These are phyloP conservation scores for Rambutsinella grinnellia DNA, from an alignment of 2,888 invertebrate species.

Conservation along the genomic window DNA sequence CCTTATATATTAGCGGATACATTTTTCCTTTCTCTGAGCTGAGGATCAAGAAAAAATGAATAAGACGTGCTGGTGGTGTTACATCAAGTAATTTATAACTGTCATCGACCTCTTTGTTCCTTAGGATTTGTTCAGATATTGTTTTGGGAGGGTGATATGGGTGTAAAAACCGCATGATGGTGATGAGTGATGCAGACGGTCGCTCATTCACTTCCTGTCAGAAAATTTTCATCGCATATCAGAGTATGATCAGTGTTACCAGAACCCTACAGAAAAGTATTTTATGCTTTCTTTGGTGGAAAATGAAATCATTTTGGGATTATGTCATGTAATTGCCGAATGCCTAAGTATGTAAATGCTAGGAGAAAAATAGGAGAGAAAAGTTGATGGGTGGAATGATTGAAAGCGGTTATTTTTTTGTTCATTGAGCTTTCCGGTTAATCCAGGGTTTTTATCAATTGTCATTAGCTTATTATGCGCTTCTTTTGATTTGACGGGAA, in stretches of 20 bases:
- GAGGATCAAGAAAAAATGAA: conserved; percentile 3
- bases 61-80: background rate
- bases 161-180: conserved; percentile 24
- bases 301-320: too few relatives aligned
- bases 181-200: conserved; percentile 16
- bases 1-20: background rate
- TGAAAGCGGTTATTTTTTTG: too few relatives aligned
- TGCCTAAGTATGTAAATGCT: too few relatives aligned
- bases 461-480: conserved; percentile 52
- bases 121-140: background rate
- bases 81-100: conserved; percentile 36
- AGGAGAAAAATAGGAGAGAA: too few relatives aligned
- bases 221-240: too few relatives aligned
- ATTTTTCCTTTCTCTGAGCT: too few relatives aligned
- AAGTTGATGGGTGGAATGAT: too few relatives aligned
- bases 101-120: conserved; percentile 42
- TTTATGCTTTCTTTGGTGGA: too few relatives aligned
- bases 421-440: conserved; percentile 23
- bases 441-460: conserved; percentile 52
- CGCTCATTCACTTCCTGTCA: conserved; percentile 6
- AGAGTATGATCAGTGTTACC: too few relatives aligned
- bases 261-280: too few relatives aligned
- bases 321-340: too few relatives aligned
- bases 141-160: background rate
- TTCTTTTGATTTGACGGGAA: too few relatives aligned